Evolutionary conservation across 2,113 vertebrate species (phyloP).

Genomic region (Hypocryptadius cinnamomeus): DNA sequence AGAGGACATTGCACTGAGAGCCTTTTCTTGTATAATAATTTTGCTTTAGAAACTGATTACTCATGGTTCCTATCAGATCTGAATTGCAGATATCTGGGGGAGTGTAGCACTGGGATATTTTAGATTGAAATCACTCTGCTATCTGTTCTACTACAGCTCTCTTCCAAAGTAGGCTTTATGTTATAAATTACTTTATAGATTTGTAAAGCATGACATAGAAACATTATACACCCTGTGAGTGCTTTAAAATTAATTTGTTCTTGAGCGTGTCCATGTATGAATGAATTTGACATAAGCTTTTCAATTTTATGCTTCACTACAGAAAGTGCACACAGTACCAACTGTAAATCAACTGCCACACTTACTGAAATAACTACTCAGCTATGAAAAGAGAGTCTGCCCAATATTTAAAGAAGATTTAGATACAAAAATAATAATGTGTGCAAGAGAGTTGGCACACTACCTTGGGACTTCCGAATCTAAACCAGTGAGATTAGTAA

Average conservation of each 20-base stretch:
- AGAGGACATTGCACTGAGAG: neutral
- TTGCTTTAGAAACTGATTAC: conserved; percentile 30
- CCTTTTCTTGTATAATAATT: neutral
- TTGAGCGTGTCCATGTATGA: conserved; percentile 55
- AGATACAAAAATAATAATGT: neutral
- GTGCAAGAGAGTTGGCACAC: neutral
- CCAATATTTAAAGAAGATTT: conserved; percentile 44
- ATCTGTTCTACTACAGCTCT: conserved; percentile 17
- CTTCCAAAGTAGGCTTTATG: conserved; percentile 41
- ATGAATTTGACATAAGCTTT: conserved; percentile 61
- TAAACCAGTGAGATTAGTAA: neutral
- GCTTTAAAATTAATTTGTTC: conserved; percentile 70
- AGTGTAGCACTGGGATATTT: conserved; percentile 26
- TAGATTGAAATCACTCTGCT: conserved; percentile 14
- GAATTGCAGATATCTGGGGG: conserved; percentile 4
- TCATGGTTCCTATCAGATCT: conserved; percentile 13
- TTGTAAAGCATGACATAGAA: conserved; percentile 59
- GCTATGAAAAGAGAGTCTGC: conserved; percentile 16
- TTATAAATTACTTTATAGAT: conserved; percentile 55
- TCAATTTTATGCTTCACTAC: conserved; percentile 62
- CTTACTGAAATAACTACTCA: conserved; percentile 43
- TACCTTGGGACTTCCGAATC: neutral
- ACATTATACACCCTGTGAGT: conserved; percentile 58
- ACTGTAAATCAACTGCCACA: conserved; percentile 55
- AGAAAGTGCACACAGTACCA: conserved; percentile 44